Base-by-base conservation (phyloP, 2,113 vertebrate species). In the Tyrannus savana region DNA sequence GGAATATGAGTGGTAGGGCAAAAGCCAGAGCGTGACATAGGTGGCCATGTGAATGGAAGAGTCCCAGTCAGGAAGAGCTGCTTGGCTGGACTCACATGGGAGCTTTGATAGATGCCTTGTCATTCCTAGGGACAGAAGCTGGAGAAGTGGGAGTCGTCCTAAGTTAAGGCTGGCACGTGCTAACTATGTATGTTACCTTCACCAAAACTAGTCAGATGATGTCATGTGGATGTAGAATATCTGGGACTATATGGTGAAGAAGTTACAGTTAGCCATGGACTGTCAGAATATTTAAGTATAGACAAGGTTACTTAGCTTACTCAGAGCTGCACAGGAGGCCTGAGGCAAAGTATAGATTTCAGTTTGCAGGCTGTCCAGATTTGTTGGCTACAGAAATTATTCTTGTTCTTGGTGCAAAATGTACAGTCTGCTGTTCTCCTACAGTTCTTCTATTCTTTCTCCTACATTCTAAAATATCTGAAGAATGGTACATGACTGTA, bases 401-500 rank as follows among this genome's bases (percentile, higher is more conserved):
- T 14, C 52, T 96, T 92, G 44, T 72, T 88, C 76, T 90, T 68
- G 27, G 64, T 93, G 89, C 52, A 89, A 89, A 97, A 95, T 92
- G 80, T 95, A 39, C 85, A 66, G 58, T 47, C 66, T 90, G 58
- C 80, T 95, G 76, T 81, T 81, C 49, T 62, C 25, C 41, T 75
- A 87, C 69, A 75, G 83, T 50, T 63, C 76, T 88, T 68, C 75
- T 77, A 64, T 95, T 96, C 83, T 94, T 96, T 96, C 93, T 96
- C 96, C 96, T 89, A 96, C 96, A 89, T 86, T 87, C 86, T 84
- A 60, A 97, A 96, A 73, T 71, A 96, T 97, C 84, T 25, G 31
- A 94, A 66, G 93, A 97, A 97, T 97, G 95, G 90, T 84, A 87
- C 85, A 72, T 79, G 64, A 92, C 56, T 88, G 14, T 47, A 74